Evolutionary conservation across 2,888 invertebrate genomes (phyloP), one percentile per base, ranked within the genome.

Genomic region (Torymus auratus): DNA sequence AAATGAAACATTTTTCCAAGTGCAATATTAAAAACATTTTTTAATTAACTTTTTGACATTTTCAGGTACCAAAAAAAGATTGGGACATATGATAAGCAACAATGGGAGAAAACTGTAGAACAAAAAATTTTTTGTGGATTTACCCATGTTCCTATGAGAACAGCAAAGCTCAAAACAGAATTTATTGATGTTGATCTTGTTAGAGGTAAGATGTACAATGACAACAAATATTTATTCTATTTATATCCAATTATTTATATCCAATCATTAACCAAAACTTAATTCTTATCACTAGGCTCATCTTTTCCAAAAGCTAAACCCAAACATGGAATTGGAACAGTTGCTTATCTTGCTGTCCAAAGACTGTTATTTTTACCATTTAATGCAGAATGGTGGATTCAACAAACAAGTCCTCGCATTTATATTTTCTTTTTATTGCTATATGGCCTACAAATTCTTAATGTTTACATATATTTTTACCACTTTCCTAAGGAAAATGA

Each of bases 31-130:
- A 52, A 53, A 55, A 2, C 4, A 52, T 20, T 23, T 53, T 17
- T 23, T 28, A 28, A 41, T 41, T 41, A 41, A 41, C 41, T 67
- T 1, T 61, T n/a, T 73, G 1, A 52, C 14, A 65, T 52, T 87
- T 88, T 15, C 85, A 97, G 97, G 96, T 97, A 97, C 92, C 97
- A 97, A 91, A 96, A 96, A 91, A 97, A 98, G 93, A 98, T 99
- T 91, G 98, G 98, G 88, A 96, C 96, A 41, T 98, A 98, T 92
- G 98, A 99, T 92, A 98, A 98, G 90, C 97, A 98, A 88, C 95
- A 96, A 94, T 99, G 98, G 98, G 99, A 99, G 91, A 96, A 96
- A 86, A 97, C 96, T 87, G 96, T 98, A 85, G 98, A 99, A 89
- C 96, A 97, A 90, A 94, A 96, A 87, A 96, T 98, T 87, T 93